Percentiles rank a stretch among this genome's conserved stretches.
Conservation (phyloP, 2,888 invertebrate species). For the Stenichneumon culpator region DNA sequence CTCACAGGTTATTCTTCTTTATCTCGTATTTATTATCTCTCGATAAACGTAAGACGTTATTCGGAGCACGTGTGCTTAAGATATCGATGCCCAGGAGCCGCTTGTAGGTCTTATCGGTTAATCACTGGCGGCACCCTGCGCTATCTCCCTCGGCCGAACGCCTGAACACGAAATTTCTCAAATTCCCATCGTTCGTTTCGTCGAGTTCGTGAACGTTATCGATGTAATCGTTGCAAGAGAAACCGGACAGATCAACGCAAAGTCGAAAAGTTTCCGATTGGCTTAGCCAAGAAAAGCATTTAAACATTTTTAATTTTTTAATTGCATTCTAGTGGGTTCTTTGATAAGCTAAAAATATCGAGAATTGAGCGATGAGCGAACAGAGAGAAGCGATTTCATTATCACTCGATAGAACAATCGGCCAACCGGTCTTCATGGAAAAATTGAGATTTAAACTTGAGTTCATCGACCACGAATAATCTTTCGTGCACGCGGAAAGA, state of each 20-base stretch:
- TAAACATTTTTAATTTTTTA: not conserved
- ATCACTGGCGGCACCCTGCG: slow-evolving; percentile 25
- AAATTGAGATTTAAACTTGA: slow-evolving; percentile 1
- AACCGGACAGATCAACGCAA: not conserved
- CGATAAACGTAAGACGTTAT: not conserved
- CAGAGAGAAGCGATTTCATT: not conserved
- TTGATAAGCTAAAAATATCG: not conserved
- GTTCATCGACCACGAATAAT: not conserved
- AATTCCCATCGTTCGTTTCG: not conserved
- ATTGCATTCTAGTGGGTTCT: not conserved
- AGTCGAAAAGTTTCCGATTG: not conserved
- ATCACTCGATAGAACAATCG: slow-evolving; percentile 24
- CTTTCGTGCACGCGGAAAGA: slow-evolving; percentile 1
- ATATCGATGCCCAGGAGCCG: not conserved
- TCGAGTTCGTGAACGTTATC: slow-evolving; percentile 6
- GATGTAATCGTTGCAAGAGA: not conserved
- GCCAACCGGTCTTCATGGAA: slow-evolving; percentile 3
- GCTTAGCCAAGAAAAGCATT: not conserved
- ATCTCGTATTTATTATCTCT: slow-evolving; percentile 11
- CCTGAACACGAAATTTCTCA: not conserved
- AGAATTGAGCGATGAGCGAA: not conserved
- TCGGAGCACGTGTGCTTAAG: not conserved
- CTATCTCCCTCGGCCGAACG: slow-evolving; percentile 35
- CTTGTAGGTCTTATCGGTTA: slow-evolving; percentile 30
- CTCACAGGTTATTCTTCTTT: not conserved